Conservation (phyloP, 2,888 invertebrate genomes). For the Lasioglossum leucozonium region DNA sequence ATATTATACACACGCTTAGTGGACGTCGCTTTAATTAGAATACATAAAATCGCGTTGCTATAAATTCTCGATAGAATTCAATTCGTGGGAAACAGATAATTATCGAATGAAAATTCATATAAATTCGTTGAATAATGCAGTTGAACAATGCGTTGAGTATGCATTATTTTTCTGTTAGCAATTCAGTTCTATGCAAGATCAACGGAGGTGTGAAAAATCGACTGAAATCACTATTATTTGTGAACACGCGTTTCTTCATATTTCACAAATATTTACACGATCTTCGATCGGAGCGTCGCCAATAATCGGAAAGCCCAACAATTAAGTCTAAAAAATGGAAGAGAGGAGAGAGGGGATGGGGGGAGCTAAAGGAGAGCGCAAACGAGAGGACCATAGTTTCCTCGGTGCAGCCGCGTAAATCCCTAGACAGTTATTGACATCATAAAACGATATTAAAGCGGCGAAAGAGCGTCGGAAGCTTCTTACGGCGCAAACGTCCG, state of each 20-base stretch:
- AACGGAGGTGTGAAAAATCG: too few relatives aligned
- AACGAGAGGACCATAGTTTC: slow-evolving; percentile 15
- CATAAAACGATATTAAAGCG: slow-evolving; percentile 35
- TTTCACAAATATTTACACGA: too few relatives aligned
- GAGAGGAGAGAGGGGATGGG: too few relatives aligned
- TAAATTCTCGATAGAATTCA: neutral
- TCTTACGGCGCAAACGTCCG: slow-evolving; percentile 13
- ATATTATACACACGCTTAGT: neutral
- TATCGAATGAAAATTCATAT: too few relatives aligned
- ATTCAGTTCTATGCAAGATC: too few relatives aligned
- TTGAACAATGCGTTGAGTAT: too few relatives aligned
- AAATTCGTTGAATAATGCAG: too few relatives aligned
- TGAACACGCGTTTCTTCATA: too few relatives aligned
- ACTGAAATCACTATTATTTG: too few relatives aligned
- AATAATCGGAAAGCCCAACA: neutral
- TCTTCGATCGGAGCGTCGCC: too few relatives aligned
- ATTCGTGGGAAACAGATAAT: neutral
- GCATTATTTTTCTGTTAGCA: too few relatives aligned
- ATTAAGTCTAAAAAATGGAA: neutral
- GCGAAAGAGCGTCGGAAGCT: slow-evolving; percentile 26
- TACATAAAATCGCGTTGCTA: neutral
- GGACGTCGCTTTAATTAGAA: neutral
- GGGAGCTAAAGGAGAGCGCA: neutral
- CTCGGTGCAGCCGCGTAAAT: slow-evolving; percentile 9
- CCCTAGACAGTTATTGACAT: slow-evolving; percentile 31